phyloP scores from a whole-genome alignment of 2,797 vertebrate species.

The Ara ararauna region DNA sequence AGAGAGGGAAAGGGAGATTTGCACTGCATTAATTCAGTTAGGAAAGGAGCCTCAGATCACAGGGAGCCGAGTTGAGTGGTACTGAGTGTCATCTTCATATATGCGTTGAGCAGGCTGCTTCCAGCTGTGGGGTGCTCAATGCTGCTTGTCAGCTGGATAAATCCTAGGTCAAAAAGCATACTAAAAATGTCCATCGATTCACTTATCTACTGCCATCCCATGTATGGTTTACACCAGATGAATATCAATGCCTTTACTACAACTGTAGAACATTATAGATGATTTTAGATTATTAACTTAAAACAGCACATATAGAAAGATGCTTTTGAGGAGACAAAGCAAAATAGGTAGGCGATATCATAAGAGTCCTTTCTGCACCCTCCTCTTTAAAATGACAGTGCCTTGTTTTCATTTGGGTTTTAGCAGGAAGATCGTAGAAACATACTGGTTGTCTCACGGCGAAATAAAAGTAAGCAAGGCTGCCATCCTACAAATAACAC shows the following conservation, averaged over 20 bases:
- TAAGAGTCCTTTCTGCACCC: not conserved
- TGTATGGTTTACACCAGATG: not conserved
- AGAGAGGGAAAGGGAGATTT: not conserved
- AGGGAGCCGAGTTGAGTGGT: fast-evolving
- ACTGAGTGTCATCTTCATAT: not conserved
- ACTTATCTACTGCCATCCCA: not conserved
- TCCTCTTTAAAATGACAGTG: not conserved
- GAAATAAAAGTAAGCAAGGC: not conserved
- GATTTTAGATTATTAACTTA: not conserved
- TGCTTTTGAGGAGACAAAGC: not conserved
- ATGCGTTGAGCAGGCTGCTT: not conserved
- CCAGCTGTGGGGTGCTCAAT: not conserved
- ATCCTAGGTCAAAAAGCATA: not conserved
- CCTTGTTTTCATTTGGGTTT: not conserved
- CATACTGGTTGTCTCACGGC: not conserved
- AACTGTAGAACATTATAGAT: not conserved
- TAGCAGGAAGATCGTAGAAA: not conserved
- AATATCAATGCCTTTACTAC: not conserved
- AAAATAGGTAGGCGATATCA: not conserved
- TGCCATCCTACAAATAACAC: not conserved
- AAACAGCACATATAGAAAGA: not conserved
- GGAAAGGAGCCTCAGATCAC: not conserved
- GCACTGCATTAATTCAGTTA: not conserved
- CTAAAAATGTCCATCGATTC: not conserved
- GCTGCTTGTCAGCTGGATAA: not conserved